A percentile compares a stretch with the other conserved stretches of the same genome.
These are phyloP conservation scores for Zeus faber DNA, from an alignment of 2,113 vertebrate genomes.

Conservation along the genomic window DNA sequence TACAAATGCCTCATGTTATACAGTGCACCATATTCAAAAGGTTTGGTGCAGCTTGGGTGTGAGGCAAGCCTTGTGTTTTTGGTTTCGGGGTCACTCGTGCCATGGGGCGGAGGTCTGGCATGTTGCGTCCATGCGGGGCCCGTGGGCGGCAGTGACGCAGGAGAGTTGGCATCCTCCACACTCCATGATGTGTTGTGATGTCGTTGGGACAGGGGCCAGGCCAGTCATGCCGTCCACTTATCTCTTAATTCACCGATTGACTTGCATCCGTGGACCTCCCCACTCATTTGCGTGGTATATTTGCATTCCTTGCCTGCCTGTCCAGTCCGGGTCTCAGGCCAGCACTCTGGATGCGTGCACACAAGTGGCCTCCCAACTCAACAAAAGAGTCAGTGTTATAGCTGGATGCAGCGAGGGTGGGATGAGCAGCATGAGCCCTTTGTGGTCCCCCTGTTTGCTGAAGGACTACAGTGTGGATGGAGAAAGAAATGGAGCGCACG, in stretches of 20 bases:
- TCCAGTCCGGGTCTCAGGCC: conserved; percentile 57
- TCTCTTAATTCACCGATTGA: conserved; percentile 34
- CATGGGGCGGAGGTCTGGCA: background rate
- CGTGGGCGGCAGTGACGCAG: conserved; percentile 31
- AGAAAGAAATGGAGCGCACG: background rate
- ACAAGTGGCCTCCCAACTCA: conserved; percentile 23
- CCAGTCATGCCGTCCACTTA: conserved; percentile 19
- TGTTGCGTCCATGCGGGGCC: conserved; percentile 4
- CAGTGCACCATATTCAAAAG: no score
- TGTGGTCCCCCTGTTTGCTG: conserved; percentile 12
- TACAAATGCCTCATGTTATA: no score
- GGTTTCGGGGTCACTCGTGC: conserved; percentile 6
- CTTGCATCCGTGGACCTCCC: conserved; percentile 3
- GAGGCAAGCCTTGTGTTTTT: no score
- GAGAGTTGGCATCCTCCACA: background rate
- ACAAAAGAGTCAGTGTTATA: conserved; percentile 70
- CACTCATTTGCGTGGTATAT: conserved; percentile 24
- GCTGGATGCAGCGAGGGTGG: conserved; percentile 27
- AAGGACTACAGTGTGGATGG: background rate
- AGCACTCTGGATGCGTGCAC: conserved; percentile 45
- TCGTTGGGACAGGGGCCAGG: conserved; percentile 40
- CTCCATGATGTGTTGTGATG: conserved; percentile 14
- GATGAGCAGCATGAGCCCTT: conserved; percentile 28
- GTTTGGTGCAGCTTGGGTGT: background rate
- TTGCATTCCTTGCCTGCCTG: conserved; percentile 63